Conservation (phyloP, 2,888 invertebrate species). For the Eupithecia abbreviata region DNA sequence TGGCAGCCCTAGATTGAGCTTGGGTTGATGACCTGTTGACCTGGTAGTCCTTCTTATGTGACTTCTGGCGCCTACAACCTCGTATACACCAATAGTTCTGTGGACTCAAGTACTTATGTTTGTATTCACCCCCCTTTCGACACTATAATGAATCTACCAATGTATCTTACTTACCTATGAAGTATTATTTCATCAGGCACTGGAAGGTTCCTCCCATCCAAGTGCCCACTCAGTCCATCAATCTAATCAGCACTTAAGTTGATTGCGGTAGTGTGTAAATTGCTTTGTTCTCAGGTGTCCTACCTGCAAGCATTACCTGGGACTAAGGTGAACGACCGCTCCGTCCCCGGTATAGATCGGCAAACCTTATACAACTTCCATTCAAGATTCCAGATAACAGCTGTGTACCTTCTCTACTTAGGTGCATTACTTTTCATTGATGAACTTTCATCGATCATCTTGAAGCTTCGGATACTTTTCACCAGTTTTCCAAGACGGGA, state of each 20-base stretch:
- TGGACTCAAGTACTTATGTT: background rate
- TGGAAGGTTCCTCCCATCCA: background rate
- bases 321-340: conserved; percentile 19
- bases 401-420: background rate
- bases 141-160: background rate
- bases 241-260: conserved; percentile 9
- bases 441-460: background rate
- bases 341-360: conserved; percentile 15
- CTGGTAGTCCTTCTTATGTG: background rate
- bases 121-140: background rate
- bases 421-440: background rate
- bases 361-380: conserved; percentile 18
- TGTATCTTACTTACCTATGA: background rate
- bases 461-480: background rate
- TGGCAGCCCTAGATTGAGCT: background rate
- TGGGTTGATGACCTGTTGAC: conserved; percentile 2
- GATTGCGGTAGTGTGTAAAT: conserved; percentile 18
- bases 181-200: background rate
- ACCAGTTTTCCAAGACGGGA: background rate
- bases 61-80: background rate
- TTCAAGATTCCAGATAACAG: conserved; percentile 13
- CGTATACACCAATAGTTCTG: background rate
- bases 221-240: conserved; percentile 4
- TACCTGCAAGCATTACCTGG: conserved; percentile 10
- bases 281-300: conserved; percentile 17